Percentiles rank a stretch among this genome's conserved stretches.
Evolutionary conservation across 2,113 vertebrate species (phyloP).

Genomic region (Oreotrochilus melanogaster): DNA sequence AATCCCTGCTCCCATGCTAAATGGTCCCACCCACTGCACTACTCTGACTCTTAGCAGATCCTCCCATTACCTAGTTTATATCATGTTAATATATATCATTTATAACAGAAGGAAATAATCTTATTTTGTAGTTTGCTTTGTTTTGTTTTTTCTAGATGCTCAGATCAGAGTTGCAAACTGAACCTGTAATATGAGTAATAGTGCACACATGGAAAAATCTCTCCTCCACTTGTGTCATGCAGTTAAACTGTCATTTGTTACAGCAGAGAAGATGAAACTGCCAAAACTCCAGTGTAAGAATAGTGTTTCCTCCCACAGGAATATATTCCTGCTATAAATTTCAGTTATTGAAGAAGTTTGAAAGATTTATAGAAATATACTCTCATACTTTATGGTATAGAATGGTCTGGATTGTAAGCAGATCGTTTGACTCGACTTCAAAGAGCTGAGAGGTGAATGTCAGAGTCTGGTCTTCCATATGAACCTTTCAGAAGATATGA

Average conservation of each 20-base stretch:
- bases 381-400: not conserved
- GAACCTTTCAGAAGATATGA: not conserved
- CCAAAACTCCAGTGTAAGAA: not conserved
- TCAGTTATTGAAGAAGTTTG: not conserved
- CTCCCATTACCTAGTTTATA: not conserved
- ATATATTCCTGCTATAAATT: not conserved
- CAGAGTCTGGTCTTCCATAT: not conserved
- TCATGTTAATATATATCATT: no score
- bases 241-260: not conserved
- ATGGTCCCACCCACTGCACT: not conserved
- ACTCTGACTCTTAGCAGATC: not conserved
- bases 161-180: not conserved
- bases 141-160: not conserved
- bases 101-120: not conserved
- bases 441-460: not conserved
- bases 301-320: not conserved
- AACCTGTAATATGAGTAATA: not conserved
- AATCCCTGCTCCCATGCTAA: not conserved
- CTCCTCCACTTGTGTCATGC: not conserved
- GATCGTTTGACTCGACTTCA: not conserved
- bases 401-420: not conserved
- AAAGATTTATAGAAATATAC: not conserved
- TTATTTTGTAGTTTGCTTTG: not conserved
- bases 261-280: not conserved
- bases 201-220: not conserved